Evolutionary conservation across 2,888 invertebrate species (phyloP).

Genomic region (Actias luna): DNA sequence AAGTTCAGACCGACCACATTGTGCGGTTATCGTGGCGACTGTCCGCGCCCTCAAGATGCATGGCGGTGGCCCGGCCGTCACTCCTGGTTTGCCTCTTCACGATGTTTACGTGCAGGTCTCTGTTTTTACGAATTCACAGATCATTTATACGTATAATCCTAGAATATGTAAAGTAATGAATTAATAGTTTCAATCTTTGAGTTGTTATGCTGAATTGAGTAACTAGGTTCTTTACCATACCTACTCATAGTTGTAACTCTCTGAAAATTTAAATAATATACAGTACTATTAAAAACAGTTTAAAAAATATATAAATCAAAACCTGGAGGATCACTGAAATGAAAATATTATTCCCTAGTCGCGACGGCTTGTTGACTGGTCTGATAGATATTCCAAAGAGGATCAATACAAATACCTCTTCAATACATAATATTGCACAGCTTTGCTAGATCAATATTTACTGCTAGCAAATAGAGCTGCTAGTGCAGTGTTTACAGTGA

Average conservation of each 20-base stretch:
- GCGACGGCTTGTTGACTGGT: too few relatives aligned
- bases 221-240: too few relatives aligned
- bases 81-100: conserved; percentile 91
- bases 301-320: too few relatives aligned
- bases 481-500: not conserved
- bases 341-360: too few relatives aligned
- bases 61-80: conserved; percentile 96
- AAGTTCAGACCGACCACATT: conserved; percentile 92
- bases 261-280: too few relatives aligned
- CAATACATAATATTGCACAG: too few relatives aligned
- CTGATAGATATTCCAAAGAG: not conserved
- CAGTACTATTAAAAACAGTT: too few relatives aligned
- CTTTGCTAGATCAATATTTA: too few relatives aligned
- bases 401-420: not conserved
- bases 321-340: too few relatives aligned
- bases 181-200: not conserved
- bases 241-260: too few relatives aligned
- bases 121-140: not conserved
- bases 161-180: not conserved
- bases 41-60: conserved; percentile 99
- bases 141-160: not conserved
- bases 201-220: too few relatives aligned
- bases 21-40: conserved; percentile 95
- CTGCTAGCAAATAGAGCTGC: too few relatives aligned
- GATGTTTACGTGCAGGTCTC: conserved; percentile 86